Evolutionary conservation across 1,140 invertebrate genomes (phyloP), one percentile per base, ranked within the genome.

Genomic region (Nymphalis io): DNA sequence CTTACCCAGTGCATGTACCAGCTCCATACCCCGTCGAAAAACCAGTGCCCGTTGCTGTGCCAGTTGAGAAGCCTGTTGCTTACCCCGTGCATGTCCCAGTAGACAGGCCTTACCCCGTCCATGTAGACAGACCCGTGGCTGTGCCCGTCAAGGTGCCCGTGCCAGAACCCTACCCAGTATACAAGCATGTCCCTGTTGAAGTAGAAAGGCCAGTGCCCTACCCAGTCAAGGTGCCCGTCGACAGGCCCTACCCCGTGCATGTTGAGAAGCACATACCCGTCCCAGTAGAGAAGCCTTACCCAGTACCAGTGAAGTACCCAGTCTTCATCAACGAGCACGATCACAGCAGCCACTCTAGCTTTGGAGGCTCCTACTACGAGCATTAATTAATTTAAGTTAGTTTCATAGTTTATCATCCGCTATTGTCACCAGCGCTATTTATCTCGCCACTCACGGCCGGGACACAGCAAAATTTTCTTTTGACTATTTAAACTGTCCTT

Each of bases 141-240:
- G 92, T 93, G 27, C 92, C 92, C 65, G 92, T 93, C n/a, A 92
- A 93, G 74, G 93, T 93, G 27, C 83, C 91, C 64, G 92, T 93
- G 46, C 93, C 92, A 60, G 90, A 93, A 78, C 93, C 93, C 33
- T 93, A 93, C 83, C 82, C 90, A 27, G 92, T 92, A n/a, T 90
- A 93, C 74, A 93, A 93, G 79, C 92, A 93, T 44, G 88, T 93
- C n/a, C 94, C 93, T 15, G 92, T 93, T 77, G 92, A 93, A 59
- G 94, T 95, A 40, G 94, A 95, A 78, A 94, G 93, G 72, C 94
- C 92, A 33, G 93, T 95, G 44, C 93, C 95, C 15, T 93, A 94
- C 73, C 93, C 94, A 63, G 94, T 95, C 42, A 93, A 93, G 76
- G 92, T 93, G 12, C 93, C 93, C 70, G 92, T 94, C 53, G 93